Percentiles rank a stretch among this genome's conserved stretches.
These are phyloP conservation scores for Tenthredo notha DNA, from an alignment of 2,888 invertebrate genomes.

Conservation along the genomic window DNA sequence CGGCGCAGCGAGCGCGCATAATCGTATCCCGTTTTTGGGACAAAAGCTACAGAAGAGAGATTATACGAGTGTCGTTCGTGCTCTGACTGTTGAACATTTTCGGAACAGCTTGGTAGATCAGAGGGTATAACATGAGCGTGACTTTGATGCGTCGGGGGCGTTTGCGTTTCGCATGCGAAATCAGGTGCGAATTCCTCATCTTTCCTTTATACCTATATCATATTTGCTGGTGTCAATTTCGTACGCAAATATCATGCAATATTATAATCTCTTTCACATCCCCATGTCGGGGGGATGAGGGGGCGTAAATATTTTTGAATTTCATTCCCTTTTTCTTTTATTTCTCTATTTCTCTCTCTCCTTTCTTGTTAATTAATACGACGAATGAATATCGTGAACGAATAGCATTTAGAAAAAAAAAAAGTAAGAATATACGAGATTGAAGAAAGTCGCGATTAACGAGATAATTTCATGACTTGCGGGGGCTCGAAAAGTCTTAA, in stretches of 20 bases:
- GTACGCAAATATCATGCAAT: constrained; percentile 12
- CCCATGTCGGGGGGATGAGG: not conserved
- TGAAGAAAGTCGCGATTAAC: constrained; percentile 16
- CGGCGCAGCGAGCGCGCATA: constrained; percentile 10
- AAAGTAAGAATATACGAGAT: not conserved
- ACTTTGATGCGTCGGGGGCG: constrained; percentile 53
- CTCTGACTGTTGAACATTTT: constrained; percentile 22
- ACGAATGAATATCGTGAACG: not conserved
- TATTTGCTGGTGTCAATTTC: not conserved
- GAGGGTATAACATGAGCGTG: constrained; percentile 36
- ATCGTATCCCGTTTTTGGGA: constrained; percentile 50
- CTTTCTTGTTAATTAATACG: not conserved
- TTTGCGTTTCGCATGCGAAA: constrained; percentile 50
- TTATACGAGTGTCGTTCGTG: constrained; percentile 52
- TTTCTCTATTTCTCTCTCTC: not conserved
- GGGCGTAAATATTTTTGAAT: not conserved
- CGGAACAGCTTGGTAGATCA: not conserved
- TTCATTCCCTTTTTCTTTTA: not conserved
- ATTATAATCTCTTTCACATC: not conserved
- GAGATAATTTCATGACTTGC: not conserved
- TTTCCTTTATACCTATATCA: not conserved
- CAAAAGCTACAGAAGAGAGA: constrained; percentile 37
- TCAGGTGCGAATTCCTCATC: not conserved
- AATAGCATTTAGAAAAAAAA: not conserved
- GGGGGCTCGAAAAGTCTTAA: constrained; percentile 13